Evolutionary conservation across 2,888 invertebrate genomes (phyloP), one percentile per base, ranked within the genome.

Genomic region (Yponomeuta evonymella): DNA sequence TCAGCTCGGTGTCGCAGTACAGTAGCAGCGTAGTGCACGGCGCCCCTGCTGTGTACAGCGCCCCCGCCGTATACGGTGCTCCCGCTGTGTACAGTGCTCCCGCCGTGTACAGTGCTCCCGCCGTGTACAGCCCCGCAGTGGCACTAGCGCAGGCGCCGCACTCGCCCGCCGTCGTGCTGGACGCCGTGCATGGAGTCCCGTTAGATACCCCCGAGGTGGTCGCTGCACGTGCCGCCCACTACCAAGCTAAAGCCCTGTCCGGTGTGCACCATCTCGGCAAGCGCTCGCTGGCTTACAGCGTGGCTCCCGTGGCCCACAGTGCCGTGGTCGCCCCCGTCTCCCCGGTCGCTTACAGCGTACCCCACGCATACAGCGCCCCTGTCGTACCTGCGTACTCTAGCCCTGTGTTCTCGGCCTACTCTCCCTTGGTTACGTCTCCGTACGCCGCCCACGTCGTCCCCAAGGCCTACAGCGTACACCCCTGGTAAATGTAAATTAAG

Each of bases 151-250:
- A 88, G 76, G 84, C 86, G 43, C 87, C 86, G 67, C 84, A 88
- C 81, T 83, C 89, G 0, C 91, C 92, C 62, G 92, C 91, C 63
- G 85, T 91, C 30, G 87, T 90, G 58, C 76, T 92, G 77, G 89
- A 90, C 70, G 84, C 91, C 65, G 85, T 86, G 67, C 79, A 87
- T 75, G 91, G 92, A 70, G 92, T 92, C 15, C 92, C 92, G 62
- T 82, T 93, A 69, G 91, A 93, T 78, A 92, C 92, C 23, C 89
- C 90, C 74, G 92, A 90, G 73, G 92, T 92, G 11, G 90, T 92
- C 70, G 90, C 91, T 71, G 92, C 91, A 58, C 90, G 89, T 72
- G 86, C 86, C 69, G 87, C 85, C 10, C 92, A 90, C 83, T 90
- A 79, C 85, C 88, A 89, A 71, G 88, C 91, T 70, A 90, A 90